phyloP scores from a whole-genome alignment of 2,797 vertebrate species.

The Hydrocynus forskahlii region DNA sequence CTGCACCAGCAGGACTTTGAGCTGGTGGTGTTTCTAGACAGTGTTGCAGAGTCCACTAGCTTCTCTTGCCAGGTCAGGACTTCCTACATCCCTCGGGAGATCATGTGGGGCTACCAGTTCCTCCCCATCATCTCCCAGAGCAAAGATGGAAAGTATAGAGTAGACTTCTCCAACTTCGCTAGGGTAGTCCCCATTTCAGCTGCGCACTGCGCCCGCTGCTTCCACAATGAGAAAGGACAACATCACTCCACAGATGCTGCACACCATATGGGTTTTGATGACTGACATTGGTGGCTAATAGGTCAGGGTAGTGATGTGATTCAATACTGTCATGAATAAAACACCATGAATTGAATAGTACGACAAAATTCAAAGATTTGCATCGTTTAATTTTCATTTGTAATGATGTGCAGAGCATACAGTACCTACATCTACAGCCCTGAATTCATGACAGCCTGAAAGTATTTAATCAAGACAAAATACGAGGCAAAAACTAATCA shows the following conservation, averaged over 20 bases:
- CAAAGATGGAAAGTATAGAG: slow-evolving; percentile 91
- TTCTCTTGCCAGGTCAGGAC: slow-evolving; percentile 92
- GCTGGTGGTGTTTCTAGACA: slow-evolving; percentile 90
- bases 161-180: slow-evolving; percentile 95
- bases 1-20: slow-evolving; percentile 90
- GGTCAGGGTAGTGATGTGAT: no score
- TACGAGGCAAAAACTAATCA: no score
- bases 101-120: slow-evolving; percentile 94
- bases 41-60: slow-evolving; percentile 91
- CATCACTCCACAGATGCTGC: slow-evolving; percentile 70
- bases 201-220: slow-evolving; percentile 90
- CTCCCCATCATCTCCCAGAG: slow-evolving; percentile 91
- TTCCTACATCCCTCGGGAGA: slow-evolving; percentile 89
- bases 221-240: slow-evolving; percentile 87
- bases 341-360: no score
- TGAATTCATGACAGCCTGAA: no score
- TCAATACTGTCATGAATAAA: slow-evolving; percentile 64
- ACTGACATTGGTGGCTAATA: slow-evolving; percentile 68
- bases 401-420: no score
- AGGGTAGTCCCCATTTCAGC: slow-evolving; percentile 88
- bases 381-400: no score
- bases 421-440: no score
- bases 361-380: no score
- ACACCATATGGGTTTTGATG: slow-evolving; percentile 84
- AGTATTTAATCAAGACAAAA: no score